These are phyloP conservation scores for Drosophila azteca DNA, from an alignment of 1,140 invertebrate genomes.

Conservation along the genomic window DNA sequence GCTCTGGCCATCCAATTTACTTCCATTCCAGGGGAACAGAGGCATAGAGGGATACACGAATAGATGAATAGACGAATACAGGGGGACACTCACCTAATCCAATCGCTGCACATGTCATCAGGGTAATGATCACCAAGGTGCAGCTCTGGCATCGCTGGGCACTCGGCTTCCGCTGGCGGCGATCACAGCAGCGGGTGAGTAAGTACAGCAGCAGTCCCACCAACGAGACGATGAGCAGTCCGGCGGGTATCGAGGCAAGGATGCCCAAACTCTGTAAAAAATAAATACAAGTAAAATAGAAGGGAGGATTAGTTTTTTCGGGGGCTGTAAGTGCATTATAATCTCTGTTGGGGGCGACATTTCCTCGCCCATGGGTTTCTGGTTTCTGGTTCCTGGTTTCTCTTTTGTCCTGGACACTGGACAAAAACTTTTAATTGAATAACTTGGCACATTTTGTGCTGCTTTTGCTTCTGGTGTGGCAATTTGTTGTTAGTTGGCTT, in stretches of 20 bases:
- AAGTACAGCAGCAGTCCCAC: conserved; percentile 94
- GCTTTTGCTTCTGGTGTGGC: conserved; percentile 35
- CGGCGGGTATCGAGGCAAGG: conserved; percentile 94
- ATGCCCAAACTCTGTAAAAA: conserved; percentile 92
- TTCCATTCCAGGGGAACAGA: conserved; percentile 30
- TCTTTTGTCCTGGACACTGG: conserved; percentile 47
- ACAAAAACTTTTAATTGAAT: conserved; percentile 76
- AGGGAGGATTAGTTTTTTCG: not conserved
- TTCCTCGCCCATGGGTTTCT: not conserved
- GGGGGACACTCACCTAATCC: conserved; percentile 84
- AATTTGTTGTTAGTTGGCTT: conserved; percentile 69
- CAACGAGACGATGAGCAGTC: conserved; percentile 94
- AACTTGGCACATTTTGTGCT: conserved; percentile 57
- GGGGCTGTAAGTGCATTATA: too few species aligned
- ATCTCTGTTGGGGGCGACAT: not conserved
- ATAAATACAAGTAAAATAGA: not conserved
- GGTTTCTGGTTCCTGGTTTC: not conserved
- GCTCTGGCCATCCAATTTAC: conserved; percentile 20
- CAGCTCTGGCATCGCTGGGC: conserved; percentile 90
- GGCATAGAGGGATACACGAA: not conserved
- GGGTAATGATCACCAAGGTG: conserved; percentile 91
- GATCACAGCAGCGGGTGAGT: conserved; percentile 96
- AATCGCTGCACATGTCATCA: conserved; percentile 91
- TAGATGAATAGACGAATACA: too few species aligned
- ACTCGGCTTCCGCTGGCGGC: conserved; percentile 91